Evolutionary conservation across 2,888 invertebrate genomes (phyloP).

Genomic region (Thereva unica): DNA sequence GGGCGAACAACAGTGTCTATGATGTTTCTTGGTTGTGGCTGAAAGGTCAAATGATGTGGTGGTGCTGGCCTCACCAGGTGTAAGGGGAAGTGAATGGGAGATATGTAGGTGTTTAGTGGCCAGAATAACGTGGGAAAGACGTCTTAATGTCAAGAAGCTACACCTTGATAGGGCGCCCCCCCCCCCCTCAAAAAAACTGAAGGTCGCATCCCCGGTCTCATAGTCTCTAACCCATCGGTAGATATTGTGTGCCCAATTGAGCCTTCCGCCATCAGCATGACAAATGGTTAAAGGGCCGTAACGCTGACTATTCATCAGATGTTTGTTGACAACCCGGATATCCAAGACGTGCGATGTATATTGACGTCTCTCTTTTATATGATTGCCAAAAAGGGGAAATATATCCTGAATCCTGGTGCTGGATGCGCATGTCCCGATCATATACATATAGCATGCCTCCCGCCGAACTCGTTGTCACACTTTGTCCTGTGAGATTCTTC

Average conservation of each 20-base stretch:
- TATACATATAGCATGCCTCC: constrained; percentile 3
- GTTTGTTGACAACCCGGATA: constrained; percentile 29
- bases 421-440: background rate
- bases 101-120: too few species aligned
- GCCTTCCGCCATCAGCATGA: constrained; percentile 18
- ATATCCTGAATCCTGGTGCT: too few species aligned
- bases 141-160: too few species aligned
- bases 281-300: constrained; percentile 19
- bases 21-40: too few species aligned
- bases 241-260: constrained; percentile 20
- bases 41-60: too few species aligned
- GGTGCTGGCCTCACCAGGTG: too few species aligned
- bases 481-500: background rate
- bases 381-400: too few species aligned
- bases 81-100: too few species aligned
- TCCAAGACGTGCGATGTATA: constrained; percentile 13
- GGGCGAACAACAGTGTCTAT: too few species aligned
- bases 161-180: background rate
- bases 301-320: constrained; percentile 17
- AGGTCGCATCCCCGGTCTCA: background rate
- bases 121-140: too few species aligned
- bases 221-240: background rate
- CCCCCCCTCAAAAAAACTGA: background rate
- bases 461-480: background rate
- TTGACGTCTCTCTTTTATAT: background rate